Base-by-base conservation (phyloP, 2,797 vertebrate species). In the Hypotaenidia philippensis region DNA sequence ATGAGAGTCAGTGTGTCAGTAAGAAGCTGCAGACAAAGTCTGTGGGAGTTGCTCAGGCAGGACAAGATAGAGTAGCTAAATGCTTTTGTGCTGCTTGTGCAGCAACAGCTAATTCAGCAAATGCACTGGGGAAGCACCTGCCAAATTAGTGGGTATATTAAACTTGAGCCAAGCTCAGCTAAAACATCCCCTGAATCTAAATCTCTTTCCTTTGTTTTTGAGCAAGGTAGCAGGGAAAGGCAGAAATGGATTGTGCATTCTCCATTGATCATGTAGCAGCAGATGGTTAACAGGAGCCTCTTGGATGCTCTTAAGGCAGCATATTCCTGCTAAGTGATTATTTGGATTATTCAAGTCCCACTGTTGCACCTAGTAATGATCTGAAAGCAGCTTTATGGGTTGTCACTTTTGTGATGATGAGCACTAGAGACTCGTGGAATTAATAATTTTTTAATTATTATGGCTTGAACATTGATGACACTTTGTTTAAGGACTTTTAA, bases 241-340 rank as follows among this genome's bases (percentile, higher is more conserved):
- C 52, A 78, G 27, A 61, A 75, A 38, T 49, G 65, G 36, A n/a
- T 55, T 72, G 61, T 81, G 45, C n/a, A 8, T 83, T 66, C 68
- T 74, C 23, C 41, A 5, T 40, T 8, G 44, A 31, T 89, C 52
- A 1, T 31, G n/a, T 61, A 83, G 13, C 31, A 90, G 76, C 34
- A 93, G 80, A 78, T 90, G 80, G 63, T 65, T 92, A 47, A 83
- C 83, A 72, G 79, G 72, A 83, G 74, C 69, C 72, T 83, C 93
- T 91, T 1, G 0, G 55, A 64, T 85, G 71, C 71, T 89, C 41
- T 87, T 64, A 86, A 75, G 38, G 89, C 91, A 92, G 36, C 20
- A 22, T 47, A 27, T 78, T 93, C 41, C 72, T 91, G 84, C 70
- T 61, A 47, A 86, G 87, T 87, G 84, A 64, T 87, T 91, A 32